A percentile compares a stretch with the other conserved stretches of the same genome.
Conservation (phyloP, 2,797 vertebrate species). For the Morus bassanus region DNA sequence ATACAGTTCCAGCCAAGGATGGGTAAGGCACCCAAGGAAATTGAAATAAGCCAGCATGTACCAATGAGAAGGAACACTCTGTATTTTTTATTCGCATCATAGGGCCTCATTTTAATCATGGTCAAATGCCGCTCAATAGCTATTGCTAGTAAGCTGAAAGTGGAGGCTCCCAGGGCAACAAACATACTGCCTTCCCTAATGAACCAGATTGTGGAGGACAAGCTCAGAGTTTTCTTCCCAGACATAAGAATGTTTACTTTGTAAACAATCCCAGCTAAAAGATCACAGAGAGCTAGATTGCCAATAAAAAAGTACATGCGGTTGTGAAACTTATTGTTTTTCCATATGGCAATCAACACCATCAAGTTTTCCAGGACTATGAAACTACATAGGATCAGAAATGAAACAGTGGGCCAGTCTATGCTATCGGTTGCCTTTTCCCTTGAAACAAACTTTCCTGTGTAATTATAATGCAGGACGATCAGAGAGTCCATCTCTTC, state of each 20-base stretch:
- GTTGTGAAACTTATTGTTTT: conserved; percentile 93
- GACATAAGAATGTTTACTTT: conserved; percentile 92
- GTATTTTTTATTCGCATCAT: conserved; percentile 91
- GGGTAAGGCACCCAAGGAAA: conserved; percentile 87
- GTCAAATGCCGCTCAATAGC: conserved; percentile 95
- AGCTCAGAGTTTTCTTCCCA: conserved; percentile 85
- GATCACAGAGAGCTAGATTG: conserved; percentile 94
- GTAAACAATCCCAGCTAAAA: conserved; percentile 89
- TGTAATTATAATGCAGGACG: conserved; percentile 87
- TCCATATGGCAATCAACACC: conserved; percentile 93
- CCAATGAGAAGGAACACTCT: conserved; percentile 95
- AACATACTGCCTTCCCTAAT: conserved; percentile 94
- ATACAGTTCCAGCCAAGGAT: conserved; percentile 97
- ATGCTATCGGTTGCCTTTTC: conserved; percentile 61
- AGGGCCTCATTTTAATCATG: conserved; percentile 98
- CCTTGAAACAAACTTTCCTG: conserved; percentile 84
- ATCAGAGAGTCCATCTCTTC: conserved; percentile 64
- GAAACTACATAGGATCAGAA: conserved; percentile 87
- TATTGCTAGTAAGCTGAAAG: conserved; percentile 92
- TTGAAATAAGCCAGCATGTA: conserved; percentile 90
- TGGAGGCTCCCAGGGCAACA: conserved; percentile 90
- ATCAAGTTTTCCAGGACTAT: conserved; percentile 94
- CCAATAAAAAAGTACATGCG: conserved; percentile 98
- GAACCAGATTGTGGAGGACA: conserved; percentile 88
- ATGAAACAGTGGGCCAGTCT: conserved; percentile 76